Percentiles rank a stretch among this genome's conserved stretches.
These are phyloP conservation scores for Drosophila anceps DNA, from an alignment of 2,888 invertebrate species.

Conservation along the genomic window DNA sequence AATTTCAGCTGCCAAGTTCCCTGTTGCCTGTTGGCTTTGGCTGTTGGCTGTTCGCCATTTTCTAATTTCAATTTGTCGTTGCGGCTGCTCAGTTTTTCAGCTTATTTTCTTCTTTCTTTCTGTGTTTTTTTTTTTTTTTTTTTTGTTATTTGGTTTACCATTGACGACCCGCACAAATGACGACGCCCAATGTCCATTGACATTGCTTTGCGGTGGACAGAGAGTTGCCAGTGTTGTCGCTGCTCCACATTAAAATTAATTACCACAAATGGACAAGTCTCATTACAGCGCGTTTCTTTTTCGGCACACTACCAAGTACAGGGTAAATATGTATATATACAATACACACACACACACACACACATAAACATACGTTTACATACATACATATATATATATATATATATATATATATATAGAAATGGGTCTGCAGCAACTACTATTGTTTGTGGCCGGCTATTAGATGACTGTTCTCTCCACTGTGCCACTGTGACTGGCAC, in stretches of 20 bases:
- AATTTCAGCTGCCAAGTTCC: conserved; percentile 46
- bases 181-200: conserved; percentile 71
- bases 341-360: background rate
- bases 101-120: conserved; percentile 13
- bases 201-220: conserved; percentile 49
- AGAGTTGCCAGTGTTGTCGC: conserved; percentile 50
- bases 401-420: conserved; percentile 4
- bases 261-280: conserved; percentile 78
- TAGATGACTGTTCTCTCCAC: conserved; percentile 36
- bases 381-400: conserved; percentile 5
- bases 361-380: background rate
- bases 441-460: conserved; percentile 45
- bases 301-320: conserved; percentile 30
- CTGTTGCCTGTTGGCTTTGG: conserved; percentile 44
- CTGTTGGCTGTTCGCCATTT: conserved; percentile 60
- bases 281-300: conserved; percentile 62
- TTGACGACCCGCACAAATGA: conserved; percentile 56
- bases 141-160: conserved; percentile 35
- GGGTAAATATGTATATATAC: conserved; percentile 5
- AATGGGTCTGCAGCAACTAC: conserved; percentile 22
- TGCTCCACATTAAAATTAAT: conserved; percentile 77
- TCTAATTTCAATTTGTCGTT: conserved; percentile 72
- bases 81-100: conserved; percentile 40
- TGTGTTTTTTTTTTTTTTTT: conserved; percentile 1
- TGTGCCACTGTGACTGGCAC: conserved; percentile 42